Evolutionary conservation across 2,888 invertebrate genomes (phyloP).

Genomic region (Homarus gammarus): DNA sequence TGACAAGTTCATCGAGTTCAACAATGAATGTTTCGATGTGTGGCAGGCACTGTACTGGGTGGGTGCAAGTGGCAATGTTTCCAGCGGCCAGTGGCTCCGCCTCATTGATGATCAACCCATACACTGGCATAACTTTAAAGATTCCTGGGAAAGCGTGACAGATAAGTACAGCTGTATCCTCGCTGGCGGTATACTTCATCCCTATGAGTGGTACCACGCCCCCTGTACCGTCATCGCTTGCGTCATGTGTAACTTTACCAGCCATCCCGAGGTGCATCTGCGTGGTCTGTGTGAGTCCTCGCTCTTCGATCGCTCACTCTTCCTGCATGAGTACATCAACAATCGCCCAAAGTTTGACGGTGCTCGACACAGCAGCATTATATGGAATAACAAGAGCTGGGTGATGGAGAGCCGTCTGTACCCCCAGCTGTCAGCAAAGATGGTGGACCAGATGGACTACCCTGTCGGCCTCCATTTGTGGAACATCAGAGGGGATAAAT

Average conservation of each 20-base stretch:
- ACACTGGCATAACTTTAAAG: neutral
- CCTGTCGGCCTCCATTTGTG: slow-evolving; percentile 20
- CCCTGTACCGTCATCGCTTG: neutral
- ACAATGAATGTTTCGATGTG: neutral
- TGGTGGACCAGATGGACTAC: neutral
- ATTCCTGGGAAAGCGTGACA: neutral
- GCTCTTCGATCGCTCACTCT: slow-evolving; percentile 3
- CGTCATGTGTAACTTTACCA: neutral
- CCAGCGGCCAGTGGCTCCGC: neutral
- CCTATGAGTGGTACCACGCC: neutral
- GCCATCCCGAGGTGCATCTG: neutral
- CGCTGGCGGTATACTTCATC: neutral
- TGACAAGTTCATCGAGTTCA: neutral
- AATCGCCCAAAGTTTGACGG: slow-evolving; percentile 15
- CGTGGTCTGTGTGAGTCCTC: slow-evolving; percentile 2
- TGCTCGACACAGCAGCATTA: neutral
- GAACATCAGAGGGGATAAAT: neutral
- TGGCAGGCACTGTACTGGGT: neutral
- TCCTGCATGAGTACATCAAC: slow-evolving; percentile 14
- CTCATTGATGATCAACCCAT: neutral
- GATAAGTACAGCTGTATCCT: neutral
- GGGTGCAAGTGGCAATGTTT: neutral
- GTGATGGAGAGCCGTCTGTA: slow-evolving; percentile 12
- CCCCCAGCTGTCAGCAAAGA: neutral
- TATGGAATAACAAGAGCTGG: slow-evolving; percentile 4